Conservation (phyloP, 2,888 invertebrate species). For the Folsomia candida region DNA sequence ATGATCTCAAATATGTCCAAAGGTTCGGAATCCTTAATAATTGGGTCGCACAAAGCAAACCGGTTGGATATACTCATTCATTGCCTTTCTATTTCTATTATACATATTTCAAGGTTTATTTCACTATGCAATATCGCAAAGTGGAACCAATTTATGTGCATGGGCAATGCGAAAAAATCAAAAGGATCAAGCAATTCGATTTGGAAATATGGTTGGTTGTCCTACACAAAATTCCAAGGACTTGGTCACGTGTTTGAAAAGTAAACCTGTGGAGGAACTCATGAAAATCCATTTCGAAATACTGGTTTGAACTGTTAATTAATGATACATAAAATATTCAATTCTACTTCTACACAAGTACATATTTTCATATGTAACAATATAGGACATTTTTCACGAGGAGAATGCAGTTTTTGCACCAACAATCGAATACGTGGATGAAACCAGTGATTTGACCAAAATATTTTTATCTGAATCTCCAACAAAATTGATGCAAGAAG, state of each 20-base stretch:
- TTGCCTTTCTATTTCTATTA: too few relatives aligned
- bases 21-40: conserved; percentile 17
- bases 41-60: too few relatives aligned
- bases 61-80: too few relatives aligned
- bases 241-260: conserved; percentile 29
- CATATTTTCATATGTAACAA: too few relatives aligned
- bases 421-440: conserved; percentile 24
- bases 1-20: conserved; percentile 30
- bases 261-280: conserved; percentile 24
- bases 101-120: too few relatives aligned
- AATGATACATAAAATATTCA: too few relatives aligned
- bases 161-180: conserved; percentile 39
- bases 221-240: conserved; percentile 26
- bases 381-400: conserved; percentile 38
- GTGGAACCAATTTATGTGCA: conserved; percentile 36
- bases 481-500: conserved; percentile 16
- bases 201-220: conserved; percentile 33
- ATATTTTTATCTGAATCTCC: conserved; percentile 36
- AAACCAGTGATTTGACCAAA: conserved; percentile 9
- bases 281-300: conserved; percentile 22
- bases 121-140: conserved; percentile 34
- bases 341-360: too few relatives aligned
- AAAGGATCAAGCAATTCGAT: conserved; percentile 26
- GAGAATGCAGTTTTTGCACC: conserved; percentile 34
- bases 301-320: conserved; percentile 4